phyloP scores from a whole-genome alignment of 1,140 invertebrate species.

The Geopemphigus sp. region DNA sequence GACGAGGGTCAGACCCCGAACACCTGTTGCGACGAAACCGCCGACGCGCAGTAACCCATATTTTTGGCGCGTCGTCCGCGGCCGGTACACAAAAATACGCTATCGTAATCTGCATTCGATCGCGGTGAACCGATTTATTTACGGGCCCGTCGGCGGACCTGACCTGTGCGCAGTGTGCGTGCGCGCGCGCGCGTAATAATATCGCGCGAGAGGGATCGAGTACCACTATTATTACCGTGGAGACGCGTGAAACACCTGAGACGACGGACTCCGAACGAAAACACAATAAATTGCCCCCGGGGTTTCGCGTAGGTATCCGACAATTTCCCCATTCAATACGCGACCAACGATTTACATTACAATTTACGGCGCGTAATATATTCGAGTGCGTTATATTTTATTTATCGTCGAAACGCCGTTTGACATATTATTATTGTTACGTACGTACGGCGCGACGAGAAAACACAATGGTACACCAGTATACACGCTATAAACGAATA shows the following conservation, averaged over 20 bases:
- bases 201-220: neutral
- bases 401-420: conserved; percentile 19
- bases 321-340: neutral
- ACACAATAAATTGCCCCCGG: conserved; percentile 19
- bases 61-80: conserved; percentile 25
- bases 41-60: neutral
- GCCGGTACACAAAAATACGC: too few species aligned
- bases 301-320: neutral
- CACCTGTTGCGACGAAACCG: too few species aligned
- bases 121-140: neutral
- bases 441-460: neutral
- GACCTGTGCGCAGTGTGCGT: too few species aligned
- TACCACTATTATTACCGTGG: neutral
- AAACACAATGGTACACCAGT: too few species aligned
- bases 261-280: neutral
- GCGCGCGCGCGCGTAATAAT: neutral
- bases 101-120: neutral
- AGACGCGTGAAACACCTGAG: neutral
- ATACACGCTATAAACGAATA: too few species aligned
- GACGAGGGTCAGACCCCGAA: conserved; percentile 30
- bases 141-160: too few species aligned
- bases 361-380: conserved; percentile 4
- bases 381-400: neutral
- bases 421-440: neutral
- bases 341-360: neutral